phyloP scores from a whole-genome alignment of 2,113 vertebrate species.

The Oryzias woworae region DNA sequence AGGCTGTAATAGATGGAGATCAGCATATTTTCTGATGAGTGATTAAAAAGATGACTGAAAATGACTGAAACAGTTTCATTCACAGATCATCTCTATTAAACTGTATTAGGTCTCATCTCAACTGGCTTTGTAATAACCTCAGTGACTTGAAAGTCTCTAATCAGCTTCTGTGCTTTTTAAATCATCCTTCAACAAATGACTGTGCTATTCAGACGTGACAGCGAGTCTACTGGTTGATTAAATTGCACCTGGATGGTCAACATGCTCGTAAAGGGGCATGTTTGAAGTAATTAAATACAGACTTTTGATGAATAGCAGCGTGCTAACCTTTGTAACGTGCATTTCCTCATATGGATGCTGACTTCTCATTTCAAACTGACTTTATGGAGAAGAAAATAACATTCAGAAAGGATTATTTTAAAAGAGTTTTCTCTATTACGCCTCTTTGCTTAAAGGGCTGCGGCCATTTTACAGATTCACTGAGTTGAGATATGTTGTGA shows the following conservation, averaged over 20 bases:
- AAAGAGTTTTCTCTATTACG: too few relatives aligned
- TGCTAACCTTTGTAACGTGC: neutral
- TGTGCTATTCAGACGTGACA: slow-evolving; percentile 33
- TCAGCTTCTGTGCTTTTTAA: slow-evolving; percentile 17
- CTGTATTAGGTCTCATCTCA: neutral
- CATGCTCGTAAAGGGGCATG: neutral
- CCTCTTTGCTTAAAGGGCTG: too few relatives aligned
- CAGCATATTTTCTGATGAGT: neutral
- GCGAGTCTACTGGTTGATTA: slow-evolving; percentile 26
- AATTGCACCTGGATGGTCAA: slow-evolving; percentile 11
- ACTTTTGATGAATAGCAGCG: neutral
- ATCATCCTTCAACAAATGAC: slow-evolving; percentile 23
- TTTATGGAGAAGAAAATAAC: too few relatives aligned
- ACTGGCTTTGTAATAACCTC: neutral
- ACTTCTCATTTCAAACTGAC: too few relatives aligned
- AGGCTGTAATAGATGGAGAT: too few relatives aligned
- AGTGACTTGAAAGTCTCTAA: slow-evolving; percentile 3
- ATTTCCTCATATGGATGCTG: too few relatives aligned
- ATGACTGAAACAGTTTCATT: neutral
- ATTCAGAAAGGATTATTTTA: too few relatives aligned
- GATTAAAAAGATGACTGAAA: too few relatives aligned
- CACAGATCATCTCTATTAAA: neutral
- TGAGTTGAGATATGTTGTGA: too few relatives aligned
- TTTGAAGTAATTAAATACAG: slow-evolving; percentile 16
- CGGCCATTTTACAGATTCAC: too few relatives aligned